These are phyloP conservation scores for Sternarchorhynchus goeldii DNA, from an alignment of 2,797 vertebrate genomes.

Conservation along the genomic window DNA sequence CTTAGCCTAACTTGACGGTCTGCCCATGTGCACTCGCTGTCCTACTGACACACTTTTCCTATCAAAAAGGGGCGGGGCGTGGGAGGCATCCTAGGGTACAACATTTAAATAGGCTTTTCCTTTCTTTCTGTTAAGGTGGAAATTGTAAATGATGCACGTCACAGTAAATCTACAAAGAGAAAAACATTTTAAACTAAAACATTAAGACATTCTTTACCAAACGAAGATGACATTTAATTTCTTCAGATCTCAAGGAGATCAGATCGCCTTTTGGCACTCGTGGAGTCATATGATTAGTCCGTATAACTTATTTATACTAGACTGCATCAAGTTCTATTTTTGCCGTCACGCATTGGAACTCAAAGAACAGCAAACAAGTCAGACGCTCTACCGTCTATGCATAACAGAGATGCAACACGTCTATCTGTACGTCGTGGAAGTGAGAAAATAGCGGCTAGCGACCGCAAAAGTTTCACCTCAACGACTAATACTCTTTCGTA, in stretches of 20 bases:
- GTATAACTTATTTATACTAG: constrained; percentile 1
- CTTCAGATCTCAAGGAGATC: background rate
- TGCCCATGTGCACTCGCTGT: constrained; percentile 78
- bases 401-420: background rate
- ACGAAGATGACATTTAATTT: too few species aligned
- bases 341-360: background rate
- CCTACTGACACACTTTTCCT: constrained; percentile 86
- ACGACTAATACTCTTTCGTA: background rate
- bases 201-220: background rate
- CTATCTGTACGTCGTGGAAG: background rate
- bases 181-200: background rate
- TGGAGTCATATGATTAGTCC: constrained; percentile 14
- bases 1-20: constrained; percentile 55
- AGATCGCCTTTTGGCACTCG: background rate
- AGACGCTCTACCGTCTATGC: background rate
- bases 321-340: background rate
- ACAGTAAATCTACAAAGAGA: background rate
- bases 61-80: constrained; percentile 63
- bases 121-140: constrained; percentile 75
- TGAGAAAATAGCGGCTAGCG: background rate
- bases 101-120: constrained; percentile 52
- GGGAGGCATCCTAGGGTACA: constrained; percentile 53
- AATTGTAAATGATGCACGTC: background rate
- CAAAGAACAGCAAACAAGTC: background rate
- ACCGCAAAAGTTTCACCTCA: background rate